Evolutionary conservation across 2,888 invertebrate species (phyloP).

Genomic region (Choristoneura rosaceana): DNA sequence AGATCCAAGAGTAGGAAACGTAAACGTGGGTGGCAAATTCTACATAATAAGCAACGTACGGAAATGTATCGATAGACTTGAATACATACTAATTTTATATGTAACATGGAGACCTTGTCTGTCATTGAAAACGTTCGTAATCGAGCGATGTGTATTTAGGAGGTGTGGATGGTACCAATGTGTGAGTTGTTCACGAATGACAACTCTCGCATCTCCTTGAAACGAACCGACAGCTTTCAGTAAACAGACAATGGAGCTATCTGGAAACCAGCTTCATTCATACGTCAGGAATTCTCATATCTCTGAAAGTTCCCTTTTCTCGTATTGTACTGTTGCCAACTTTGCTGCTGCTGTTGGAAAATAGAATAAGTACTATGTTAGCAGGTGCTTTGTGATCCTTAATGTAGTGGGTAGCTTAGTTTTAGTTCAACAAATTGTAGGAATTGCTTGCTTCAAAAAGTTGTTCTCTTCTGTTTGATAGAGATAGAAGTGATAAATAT

Average conservation of each 20-base stretch:
- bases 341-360: constrained; percentile 10
- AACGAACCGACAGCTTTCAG: constrained; percentile 31
- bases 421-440: background rate
- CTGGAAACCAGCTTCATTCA: constrained; percentile 23
- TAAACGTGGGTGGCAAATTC: background rate
- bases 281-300: constrained; percentile 28
- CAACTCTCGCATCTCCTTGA: constrained; percentile 27
- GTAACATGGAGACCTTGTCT: constrained; percentile 3
- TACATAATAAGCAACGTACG: background rate
- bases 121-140: constrained; percentile 10
- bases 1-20: background rate
- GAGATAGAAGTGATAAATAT: no score
- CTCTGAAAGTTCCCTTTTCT: constrained; percentile 25
- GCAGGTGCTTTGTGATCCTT: background rate
- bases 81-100: background rate
- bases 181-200: constrained; percentile 13
- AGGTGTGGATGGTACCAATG: background rate
- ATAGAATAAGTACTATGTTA: background rate
- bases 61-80: background rate
- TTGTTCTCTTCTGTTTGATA: no score
- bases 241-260: constrained; percentile 28
- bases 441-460: no score
- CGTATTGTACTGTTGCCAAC: constrained; percentile 22
- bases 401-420: background rate
- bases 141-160: constrained; percentile 16